Evolutionary conservation across 2,888 invertebrate genomes (phyloP).

Genomic region (Xylota sylvarum): DNA sequence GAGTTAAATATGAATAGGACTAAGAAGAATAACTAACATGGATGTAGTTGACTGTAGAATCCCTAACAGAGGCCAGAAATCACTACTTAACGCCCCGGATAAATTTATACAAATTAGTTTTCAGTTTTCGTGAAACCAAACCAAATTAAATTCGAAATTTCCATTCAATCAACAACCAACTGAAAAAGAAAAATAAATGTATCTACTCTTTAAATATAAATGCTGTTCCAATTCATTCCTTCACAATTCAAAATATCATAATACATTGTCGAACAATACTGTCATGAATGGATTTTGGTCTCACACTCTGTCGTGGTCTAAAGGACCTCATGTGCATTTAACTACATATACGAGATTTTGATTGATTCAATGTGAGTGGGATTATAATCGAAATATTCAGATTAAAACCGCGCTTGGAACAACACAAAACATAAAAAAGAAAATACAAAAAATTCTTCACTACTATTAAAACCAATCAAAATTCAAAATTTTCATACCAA

Average conservation of each 20-base stretch:
- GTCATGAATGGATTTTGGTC: neutral
- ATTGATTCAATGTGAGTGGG: conserved; percentile 13
- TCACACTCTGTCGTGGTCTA: neutral
- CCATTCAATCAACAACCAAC: no score
- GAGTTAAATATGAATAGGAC: no score
- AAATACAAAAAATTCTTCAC: neutral
- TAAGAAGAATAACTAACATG: no score
- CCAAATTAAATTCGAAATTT: no score
- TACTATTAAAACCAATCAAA: conserved; percentile 55
- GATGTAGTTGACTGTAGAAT: no score
- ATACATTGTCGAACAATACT: conserved; percentile 6
- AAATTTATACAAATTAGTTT: no score
- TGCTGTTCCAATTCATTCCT: conserved; percentile 5
- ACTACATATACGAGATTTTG: conserved; percentile 8
- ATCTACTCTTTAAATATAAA: neutral
- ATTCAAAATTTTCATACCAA: conserved; percentile 22
- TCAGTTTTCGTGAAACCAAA: no score
- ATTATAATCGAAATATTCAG: conserved; percentile 35
- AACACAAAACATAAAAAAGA: neutral
- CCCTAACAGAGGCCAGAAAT: no score
- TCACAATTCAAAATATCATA: conserved; percentile 3
- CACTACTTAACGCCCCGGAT: no score
- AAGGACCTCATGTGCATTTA: conserved; percentile 15
- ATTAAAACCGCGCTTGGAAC: conserved; percentile 26
- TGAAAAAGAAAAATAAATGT: no score